Percentiles rank a stretch among this genome's conserved stretches.
phyloP scores from a whole-genome alignment of 2,113 vertebrate species.

The Progne subis region DNA sequence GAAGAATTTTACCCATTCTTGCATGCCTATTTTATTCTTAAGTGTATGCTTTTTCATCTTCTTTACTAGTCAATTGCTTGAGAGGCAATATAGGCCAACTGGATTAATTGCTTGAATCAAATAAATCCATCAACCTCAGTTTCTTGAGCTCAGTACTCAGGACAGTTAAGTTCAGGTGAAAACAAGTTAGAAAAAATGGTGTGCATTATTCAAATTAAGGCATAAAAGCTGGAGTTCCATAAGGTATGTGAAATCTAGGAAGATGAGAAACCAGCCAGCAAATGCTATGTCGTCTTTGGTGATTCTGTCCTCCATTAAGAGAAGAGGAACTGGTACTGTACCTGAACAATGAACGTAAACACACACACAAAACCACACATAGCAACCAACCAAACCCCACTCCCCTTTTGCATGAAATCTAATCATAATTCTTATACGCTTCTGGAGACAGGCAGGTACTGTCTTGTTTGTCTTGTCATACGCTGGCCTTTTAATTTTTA shows the following conservation, averaged over 20 bases:
- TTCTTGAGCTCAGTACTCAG: neutral
- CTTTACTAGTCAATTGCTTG: neutral
- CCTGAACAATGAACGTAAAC: neutral
- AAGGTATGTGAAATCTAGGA: neutral
- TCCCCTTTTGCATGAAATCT: neutral
- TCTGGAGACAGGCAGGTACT: neutral
- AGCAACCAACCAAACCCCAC: neutral
- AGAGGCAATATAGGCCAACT: neutral
- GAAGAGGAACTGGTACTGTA: neutral
- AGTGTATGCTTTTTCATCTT: neutral
- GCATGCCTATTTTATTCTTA: neutral
- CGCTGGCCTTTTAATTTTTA: neutral
- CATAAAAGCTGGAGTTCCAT: neutral
- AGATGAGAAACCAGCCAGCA: neutral
- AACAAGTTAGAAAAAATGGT: neutral
- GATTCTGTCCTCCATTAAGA: neutral
- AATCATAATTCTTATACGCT: neutral
- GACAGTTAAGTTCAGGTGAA: neutral
- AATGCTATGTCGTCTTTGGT: neutral
- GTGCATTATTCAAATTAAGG: neutral
- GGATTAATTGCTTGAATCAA: neutral
- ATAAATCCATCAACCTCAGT: neutral
- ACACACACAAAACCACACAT: rapidly evolving
- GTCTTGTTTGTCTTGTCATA: neutral
- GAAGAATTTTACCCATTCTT: neutral